Evolutionary conservation across 2,113 vertebrate genomes (phyloP).

Genomic region (Himantopus leucocephalus): DNA sequence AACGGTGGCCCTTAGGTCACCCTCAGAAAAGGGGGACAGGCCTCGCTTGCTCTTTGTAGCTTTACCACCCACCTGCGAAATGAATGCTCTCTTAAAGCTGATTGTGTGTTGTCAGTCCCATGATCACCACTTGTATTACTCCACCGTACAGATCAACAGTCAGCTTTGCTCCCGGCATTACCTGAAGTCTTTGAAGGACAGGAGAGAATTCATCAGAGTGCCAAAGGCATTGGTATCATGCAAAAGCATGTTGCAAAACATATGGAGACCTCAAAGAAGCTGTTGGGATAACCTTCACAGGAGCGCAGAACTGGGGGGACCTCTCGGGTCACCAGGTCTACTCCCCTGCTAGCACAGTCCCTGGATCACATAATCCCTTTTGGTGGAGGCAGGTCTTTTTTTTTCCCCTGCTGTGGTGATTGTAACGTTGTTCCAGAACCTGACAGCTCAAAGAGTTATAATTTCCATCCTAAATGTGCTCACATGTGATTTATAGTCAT

Average conservation of each 20-base stretch:
- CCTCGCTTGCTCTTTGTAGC: not conserved
- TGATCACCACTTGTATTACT: rapidly evolving
- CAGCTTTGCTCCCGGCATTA: not conserved
- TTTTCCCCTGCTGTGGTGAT: not conserved
- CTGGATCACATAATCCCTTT: not conserved
- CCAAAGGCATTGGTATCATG: not conserved
- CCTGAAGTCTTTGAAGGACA: not conserved
- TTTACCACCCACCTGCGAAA: not conserved
- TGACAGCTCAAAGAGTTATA: not conserved
- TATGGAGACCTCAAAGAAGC: not conserved
- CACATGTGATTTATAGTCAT: not conserved
- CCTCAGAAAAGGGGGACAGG: not conserved
- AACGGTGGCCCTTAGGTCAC: not conserved
- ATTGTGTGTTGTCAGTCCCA: rapidly evolving
- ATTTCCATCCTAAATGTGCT: not conserved
- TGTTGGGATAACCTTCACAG: not conserved
- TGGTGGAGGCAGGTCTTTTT: not conserved
- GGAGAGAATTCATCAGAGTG: not conserved
- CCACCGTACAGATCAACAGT: not conserved
- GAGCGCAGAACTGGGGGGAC: not conserved
- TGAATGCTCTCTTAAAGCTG: not conserved
- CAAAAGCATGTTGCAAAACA: not conserved
- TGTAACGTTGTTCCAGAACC: not conserved
- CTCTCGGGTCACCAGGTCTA: not conserved
- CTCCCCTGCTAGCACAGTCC: not conserved